These are phyloP conservation scores for Bunonema sp. DNA, from an alignment of 2,888 invertebrate genomes.

Conservation along the genomic window DNA sequence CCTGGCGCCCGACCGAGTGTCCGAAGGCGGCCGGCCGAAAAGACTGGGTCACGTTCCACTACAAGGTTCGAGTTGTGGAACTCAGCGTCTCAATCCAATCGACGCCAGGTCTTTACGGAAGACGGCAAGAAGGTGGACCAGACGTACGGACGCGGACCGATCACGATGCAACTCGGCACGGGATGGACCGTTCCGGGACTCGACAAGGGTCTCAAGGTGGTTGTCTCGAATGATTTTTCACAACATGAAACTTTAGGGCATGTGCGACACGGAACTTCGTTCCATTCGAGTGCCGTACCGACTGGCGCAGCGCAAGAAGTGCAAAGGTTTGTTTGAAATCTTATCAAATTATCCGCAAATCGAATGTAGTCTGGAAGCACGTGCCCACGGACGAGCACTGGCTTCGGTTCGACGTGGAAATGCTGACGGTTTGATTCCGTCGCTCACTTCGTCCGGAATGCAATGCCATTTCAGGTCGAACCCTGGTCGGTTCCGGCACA, in stretches of 20 bases:
- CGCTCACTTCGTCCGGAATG: too few relatives aligned
- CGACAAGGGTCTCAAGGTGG: slow-evolving; percentile 26
- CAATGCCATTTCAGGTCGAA: not conserved
- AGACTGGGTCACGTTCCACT: slow-evolving; percentile 43
- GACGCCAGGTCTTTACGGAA: slow-evolving; percentile 15
- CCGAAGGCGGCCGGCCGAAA: slow-evolving; percentile 24
- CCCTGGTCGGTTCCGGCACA: slow-evolving; percentile 14
- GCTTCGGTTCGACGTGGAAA: slow-evolving; percentile 31
- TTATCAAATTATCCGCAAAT: not conserved
- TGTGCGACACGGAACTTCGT: slow-evolving; percentile 36
- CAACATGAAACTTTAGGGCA: slow-evolving; percentile 12
- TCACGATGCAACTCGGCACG: slow-evolving; percentile 39
- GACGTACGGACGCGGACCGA: slow-evolving; percentile 31
- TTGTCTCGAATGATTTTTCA: not conserved
- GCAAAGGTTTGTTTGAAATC: slow-evolving; percentile 17
- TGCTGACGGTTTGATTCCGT: slow-evolving; percentile 23
- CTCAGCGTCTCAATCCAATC: slow-evolving; percentile 12
- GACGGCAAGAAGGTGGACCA: slow-evolving; percentile 33
- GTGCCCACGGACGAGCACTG: slow-evolving; percentile 44
- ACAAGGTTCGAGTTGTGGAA: slow-evolving; percentile 32
- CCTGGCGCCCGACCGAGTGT: slow-evolving; percentile 34
- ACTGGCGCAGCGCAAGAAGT: slow-evolving; percentile 32
- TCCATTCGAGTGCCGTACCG: slow-evolving; percentile 40
- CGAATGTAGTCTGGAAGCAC: slow-evolving; percentile 37
- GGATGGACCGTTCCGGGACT: slow-evolving; percentile 43